Evolutionary conservation across 2,888 invertebrate species (phyloP).

Genomic region (Agrotis ipsilon): DNA sequence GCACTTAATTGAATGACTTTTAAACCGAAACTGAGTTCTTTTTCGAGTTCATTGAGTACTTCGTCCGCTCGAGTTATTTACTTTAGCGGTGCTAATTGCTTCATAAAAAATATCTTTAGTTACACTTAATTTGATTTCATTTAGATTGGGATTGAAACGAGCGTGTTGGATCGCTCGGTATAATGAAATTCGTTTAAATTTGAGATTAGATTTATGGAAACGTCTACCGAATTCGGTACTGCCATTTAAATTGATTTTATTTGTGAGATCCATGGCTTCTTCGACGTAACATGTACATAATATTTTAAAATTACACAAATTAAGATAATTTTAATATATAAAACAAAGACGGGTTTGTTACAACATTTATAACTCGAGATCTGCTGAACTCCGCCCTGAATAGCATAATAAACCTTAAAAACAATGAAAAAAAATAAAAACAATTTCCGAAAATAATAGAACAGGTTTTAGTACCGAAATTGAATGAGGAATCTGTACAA

Average conservation of each 20-base stretch:
- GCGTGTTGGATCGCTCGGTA: slow-evolving; percentile 16
- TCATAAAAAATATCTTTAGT: slow-evolving; percentile 50
- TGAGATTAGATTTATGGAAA: neutral
- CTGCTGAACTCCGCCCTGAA: too few species aligned
- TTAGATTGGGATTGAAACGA: slow-evolving; percentile 29
- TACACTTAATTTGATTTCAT: slow-evolving; percentile 35
- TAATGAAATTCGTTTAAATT: slow-evolving; percentile 8
- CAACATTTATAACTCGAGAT: too few species aligned
- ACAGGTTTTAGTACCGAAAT: too few species aligned
- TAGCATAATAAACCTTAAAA: too few species aligned
- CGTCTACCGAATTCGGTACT: neutral
- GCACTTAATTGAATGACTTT: slow-evolving; percentile 61
- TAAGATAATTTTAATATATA: too few species aligned
- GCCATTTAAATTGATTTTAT: neutral
- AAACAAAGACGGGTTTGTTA: too few species aligned
- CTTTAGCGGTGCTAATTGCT: slow-evolving; percentile 46
- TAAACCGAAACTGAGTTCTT: slow-evolving; percentile 47
- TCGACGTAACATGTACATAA: neutral
- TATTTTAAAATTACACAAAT: too few species aligned
- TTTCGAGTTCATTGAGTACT: slow-evolving; percentile 38
- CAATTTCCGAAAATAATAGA: too few species aligned
- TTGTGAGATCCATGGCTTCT: neutral
- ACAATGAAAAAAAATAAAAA: too few species aligned
- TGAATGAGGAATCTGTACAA: too few species aligned
- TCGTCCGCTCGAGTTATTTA: slow-evolving; percentile 45